Evolutionary conservation across 2,797 vertebrate genomes (phyloP).

Genomic region (Lacerta bilineata): DNA sequence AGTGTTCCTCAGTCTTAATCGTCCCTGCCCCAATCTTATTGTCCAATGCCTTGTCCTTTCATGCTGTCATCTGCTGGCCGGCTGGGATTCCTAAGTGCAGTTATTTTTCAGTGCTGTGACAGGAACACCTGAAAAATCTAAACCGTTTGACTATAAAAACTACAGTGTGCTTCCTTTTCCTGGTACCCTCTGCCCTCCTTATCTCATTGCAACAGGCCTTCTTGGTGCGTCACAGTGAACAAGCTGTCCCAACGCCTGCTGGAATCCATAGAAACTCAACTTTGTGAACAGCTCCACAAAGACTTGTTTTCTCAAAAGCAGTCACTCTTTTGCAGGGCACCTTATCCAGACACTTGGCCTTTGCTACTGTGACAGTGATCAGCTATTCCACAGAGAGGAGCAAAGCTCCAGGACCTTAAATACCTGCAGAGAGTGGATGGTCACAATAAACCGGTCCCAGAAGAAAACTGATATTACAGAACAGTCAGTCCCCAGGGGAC

Average conservation of each 20-base stretch:
- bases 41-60: not conserved
- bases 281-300: not conserved
- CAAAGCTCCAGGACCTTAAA: not conserved
- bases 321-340: not conserved
- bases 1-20: not conserved
- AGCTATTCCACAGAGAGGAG: not conserved
- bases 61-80: not conserved
- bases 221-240: not conserved
- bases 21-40: not conserved
- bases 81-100: not conserved
- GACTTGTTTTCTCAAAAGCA: not conserved
- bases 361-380: not conserved
- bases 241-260: not conserved
- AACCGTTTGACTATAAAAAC: not conserved
- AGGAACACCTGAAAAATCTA: not conserved
- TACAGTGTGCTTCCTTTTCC: not conserved
- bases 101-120: not conserved
- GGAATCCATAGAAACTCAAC: not conserved
- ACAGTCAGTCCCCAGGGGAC: not conserved
- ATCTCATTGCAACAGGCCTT: not conserved
- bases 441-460: not conserved
- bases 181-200: not conserved
- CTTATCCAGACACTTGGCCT: not conserved
- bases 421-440: not conserved
- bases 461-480: slow-evolving; percentile 7